Conservation (phyloP, 2,888 invertebrate genomes). For the Pseudanteris insignis region DNA sequence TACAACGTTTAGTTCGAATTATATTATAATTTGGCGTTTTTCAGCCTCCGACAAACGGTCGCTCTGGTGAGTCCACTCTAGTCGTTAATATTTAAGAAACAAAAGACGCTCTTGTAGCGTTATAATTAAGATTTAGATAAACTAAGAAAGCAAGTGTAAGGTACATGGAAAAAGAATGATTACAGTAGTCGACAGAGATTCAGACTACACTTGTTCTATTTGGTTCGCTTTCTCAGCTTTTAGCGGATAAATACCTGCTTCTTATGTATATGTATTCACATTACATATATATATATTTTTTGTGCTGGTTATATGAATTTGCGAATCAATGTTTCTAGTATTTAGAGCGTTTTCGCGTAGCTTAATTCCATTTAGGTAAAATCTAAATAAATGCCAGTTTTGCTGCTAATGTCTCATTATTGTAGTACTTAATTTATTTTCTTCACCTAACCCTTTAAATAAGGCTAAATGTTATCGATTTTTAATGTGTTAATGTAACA, state of each 20-base stretch:
- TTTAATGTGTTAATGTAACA: neutral
- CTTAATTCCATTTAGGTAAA: slow-evolving; percentile 26
- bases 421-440: neutral
- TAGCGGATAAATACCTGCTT: slow-evolving; percentile 34
- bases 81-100: slow-evolving; percentile 58
- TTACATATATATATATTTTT: slow-evolving; percentile 38
- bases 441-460: neutral
- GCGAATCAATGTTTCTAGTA: slow-evolving; percentile 41
- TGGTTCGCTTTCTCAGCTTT: slow-evolving; percentile 23
- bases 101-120: slow-evolving; percentile 30
- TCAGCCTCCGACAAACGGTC: slow-evolving; percentile 43
- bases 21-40: slow-evolving; percentile 15
- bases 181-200: slow-evolving; percentile 38
- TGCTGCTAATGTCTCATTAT: slow-evolving; percentile 35
- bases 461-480: too few species aligned
- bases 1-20: slow-evolving; percentile 15
- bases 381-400: slow-evolving; percentile 40
- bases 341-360: slow-evolving; percentile 35
- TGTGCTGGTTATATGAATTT: slow-evolving; percentile 42
- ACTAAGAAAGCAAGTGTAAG: slow-evolving; percentile 15
- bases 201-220: slow-evolving; percentile 24
- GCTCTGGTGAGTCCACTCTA: slow-evolving; percentile 59
- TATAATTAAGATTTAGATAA: slow-evolving; percentile 39
- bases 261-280: slow-evolving; percentile 20
- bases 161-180: slow-evolving; percentile 33